Conservation (phyloP, 2,888 invertebrate genomes). For the Matsumyia berberina region DNA sequence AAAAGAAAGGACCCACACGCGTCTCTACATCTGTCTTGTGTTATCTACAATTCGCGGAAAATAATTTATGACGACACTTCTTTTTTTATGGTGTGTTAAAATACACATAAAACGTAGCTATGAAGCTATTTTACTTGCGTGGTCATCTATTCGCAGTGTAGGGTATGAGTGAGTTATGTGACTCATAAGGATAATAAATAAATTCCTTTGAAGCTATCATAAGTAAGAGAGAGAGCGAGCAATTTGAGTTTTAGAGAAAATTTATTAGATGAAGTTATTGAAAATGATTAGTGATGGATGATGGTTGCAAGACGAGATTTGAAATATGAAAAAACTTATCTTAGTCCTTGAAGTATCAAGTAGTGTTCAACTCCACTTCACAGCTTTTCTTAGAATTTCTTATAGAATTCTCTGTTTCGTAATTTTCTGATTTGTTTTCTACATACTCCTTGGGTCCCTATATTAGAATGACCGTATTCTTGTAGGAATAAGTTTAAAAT, state of each 20-base stretch:
- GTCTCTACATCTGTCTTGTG: conserved; percentile 31
- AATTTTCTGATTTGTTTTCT: too few species aligned
- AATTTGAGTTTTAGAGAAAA: conserved; percentile 14
- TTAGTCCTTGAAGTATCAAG: too few species aligned
- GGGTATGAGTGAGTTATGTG: conserved; percentile 41
- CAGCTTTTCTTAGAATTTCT: too few species aligned
- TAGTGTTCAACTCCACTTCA: too few species aligned
- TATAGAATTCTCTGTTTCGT: too few species aligned
- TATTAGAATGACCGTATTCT: too few species aligned
- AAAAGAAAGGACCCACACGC: conserved; percentile 13
- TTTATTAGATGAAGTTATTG: conserved; percentile 45
- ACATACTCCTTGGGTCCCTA: too few species aligned
- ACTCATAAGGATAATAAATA: conserved; percentile 52
- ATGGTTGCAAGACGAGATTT: neutral
- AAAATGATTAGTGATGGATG: conserved; percentile 26
- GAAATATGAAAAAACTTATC: neutral
- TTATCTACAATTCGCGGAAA: conserved; percentile 44
- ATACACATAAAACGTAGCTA: conserved; percentile 54
- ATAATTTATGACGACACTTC: conserved; percentile 45
- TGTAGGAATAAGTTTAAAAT: too few species aligned
- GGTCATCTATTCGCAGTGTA: conserved; percentile 3
- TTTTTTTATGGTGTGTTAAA: conserved; percentile 63
- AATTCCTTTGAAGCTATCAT: conserved; percentile 26
- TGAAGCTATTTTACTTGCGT: conserved; percentile 38
- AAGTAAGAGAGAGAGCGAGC: conserved; percentile 2